phyloP scores from a whole-genome alignment of 1,140 invertebrate genomes.

The Acromyrmex charruanus region DNA sequence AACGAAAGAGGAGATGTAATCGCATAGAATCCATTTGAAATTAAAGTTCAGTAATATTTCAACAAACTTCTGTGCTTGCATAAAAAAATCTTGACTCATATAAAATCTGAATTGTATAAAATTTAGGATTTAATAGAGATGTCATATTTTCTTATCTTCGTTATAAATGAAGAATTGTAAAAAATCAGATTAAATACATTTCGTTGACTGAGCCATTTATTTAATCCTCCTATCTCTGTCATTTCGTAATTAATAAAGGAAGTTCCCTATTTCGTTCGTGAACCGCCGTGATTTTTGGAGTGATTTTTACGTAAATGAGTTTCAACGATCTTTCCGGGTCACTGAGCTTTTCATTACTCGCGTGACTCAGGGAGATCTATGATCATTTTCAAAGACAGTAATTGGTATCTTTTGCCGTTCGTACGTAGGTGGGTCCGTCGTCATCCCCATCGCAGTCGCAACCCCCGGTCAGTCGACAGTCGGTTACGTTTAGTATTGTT shows the following conservation, averaged over 20 bases:
- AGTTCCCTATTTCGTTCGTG: neutral
- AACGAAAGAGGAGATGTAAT: neutral
- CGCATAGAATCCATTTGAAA: neutral
- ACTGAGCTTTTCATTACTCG: constrained; percentile 63
- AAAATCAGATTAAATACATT: neutral
- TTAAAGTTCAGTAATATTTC: neutral
- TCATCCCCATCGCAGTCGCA: constrained; percentile 89
- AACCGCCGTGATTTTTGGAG: neutral
- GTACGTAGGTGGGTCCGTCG: constrained; percentile 86
- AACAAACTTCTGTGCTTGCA: neutral
- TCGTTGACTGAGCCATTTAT: neutral
- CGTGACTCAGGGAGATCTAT: constrained; percentile 67
- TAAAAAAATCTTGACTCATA: neutral
- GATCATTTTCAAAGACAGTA: constrained; percentile 71
- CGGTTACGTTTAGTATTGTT: constrained; percentile 90
- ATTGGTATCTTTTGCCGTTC: constrained; percentile 43
- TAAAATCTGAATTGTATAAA: neutral
- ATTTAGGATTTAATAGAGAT: neutral
- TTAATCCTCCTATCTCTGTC: neutral
- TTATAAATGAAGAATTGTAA: neutral
- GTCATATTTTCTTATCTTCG: neutral
- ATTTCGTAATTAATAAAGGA: neutral
- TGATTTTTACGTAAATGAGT: constrained; percentile 22
- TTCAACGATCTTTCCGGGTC: constrained; percentile 33
- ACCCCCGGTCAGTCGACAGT: constrained; percentile 90